Evolutionary conservation across 2,113 vertebrate species (phyloP), one percentile per base, ranked within the genome.

Genomic region (Dasypus novemcinctus): DNA sequence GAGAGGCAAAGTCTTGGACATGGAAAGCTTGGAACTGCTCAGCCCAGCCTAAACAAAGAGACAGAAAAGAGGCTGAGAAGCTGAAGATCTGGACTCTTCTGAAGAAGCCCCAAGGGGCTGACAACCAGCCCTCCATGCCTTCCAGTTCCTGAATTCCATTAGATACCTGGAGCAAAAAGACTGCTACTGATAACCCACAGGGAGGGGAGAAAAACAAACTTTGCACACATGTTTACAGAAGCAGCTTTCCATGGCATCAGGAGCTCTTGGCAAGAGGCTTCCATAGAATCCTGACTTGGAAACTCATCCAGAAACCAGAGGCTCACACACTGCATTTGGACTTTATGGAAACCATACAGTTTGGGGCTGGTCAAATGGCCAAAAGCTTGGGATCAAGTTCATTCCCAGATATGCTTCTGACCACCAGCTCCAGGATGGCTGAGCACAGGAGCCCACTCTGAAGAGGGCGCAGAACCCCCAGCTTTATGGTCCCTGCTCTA

Each of bases 1-100:
- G 95, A 99, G 99, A 1, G 99, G 99, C 72, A 98, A 98, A 38
- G 98, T 97, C 97, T 99, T 99, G 33, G 99, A 99, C 96, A 99
- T 93, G 64, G 99, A 99, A 91, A 99, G 99, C 46, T 98, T 97
- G 13, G 98, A 98, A 91, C 98, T 98, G 63, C 96, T 97, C 87
- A 98, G 52, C 66, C 99, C 98, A 9, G 98, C 75, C 99, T 99
- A 96, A 2, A 93, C 20, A 89, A 95, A 97, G 29, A 93, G 86
- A 93, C 72, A 93, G 57, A 93, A 21, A 72, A 41, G 23, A 81
- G 31, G 31, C 10, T 95, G 78, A 97, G 76, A 75, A n/a, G 57
- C 71, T 11, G 20, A 68, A 13, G n/a, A 87, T 3, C 21, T 2
- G 43, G 23, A 49, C 33, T 49, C 69, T 54, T 69, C 13, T 12